Percentiles rank a stretch among this genome's conserved stretches.
These are phyloP conservation scores for Epinephelus awoara DNA, from an alignment of 2,797 vertebrate species.

Conservation along the genomic window DNA sequence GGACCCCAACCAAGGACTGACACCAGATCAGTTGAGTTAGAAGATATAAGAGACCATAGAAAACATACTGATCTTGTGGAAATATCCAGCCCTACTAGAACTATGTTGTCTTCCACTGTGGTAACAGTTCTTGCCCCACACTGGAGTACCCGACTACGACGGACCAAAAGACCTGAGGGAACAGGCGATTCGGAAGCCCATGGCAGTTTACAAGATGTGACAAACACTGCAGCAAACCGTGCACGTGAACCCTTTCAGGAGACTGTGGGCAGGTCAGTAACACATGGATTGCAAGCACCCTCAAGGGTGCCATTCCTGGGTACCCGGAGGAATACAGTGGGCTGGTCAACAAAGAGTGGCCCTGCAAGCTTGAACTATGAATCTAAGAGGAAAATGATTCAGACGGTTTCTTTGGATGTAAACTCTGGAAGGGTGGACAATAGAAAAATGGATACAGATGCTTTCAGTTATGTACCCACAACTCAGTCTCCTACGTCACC, in stretches of 20 bases:
- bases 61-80: conserved; percentile 27
- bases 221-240: conserved; percentile 27
- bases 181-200: conserved; percentile 52
- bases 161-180: conserved; percentile 71
- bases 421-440: conserved; percentile 53
- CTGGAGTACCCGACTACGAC: conserved; percentile 76
- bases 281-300: conserved; percentile 40
- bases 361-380: conserved; percentile 62
- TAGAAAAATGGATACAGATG: conserved; percentile 34
- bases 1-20: conserved; percentile 25
- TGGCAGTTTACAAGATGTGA: conserved; percentile 56
- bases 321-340: conserved; percentile 64
- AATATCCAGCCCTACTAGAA: conserved; percentile 9
- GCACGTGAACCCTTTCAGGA: conserved; percentile 44
- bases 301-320: conserved; percentile 53
- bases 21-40: conserved; percentile 24
- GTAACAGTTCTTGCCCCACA: conserved; percentile 84
- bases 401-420: conserved; percentile 70
- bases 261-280: conserved; percentile 47
- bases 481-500: conserved; percentile 34
- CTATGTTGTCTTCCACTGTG: conserved; percentile 86
- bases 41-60: conserved; percentile 28
- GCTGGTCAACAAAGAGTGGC: conserved; percentile 76
- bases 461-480: conserved; percentile 33
- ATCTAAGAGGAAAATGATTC: conserved; percentile 60